Evolutionary conservation across 2,113 vertebrate species (phyloP).

Genomic region (Nibea albiflora): DNA sequence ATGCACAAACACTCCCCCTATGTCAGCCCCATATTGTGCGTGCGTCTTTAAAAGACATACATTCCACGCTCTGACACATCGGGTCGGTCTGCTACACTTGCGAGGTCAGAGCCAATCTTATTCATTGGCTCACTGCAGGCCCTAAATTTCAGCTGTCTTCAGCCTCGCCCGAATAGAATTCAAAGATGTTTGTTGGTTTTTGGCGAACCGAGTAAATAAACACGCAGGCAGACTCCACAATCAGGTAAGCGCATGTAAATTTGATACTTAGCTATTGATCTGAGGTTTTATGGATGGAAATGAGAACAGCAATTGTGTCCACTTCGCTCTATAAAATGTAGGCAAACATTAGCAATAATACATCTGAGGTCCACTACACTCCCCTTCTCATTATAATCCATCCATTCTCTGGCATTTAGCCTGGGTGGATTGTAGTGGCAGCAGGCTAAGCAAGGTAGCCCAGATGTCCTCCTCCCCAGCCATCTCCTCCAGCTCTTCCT

Average conservation of each 20-base stretch:
- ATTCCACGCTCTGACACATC: conserved; percentile 19
- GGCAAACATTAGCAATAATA: conserved; percentile 9
- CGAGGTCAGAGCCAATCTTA: conserved; percentile 13
- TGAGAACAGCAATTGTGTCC: not conserved
- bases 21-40: conserved; percentile 37
- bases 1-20: conserved; percentile 69
- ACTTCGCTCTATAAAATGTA: not conserved
- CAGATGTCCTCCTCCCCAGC: conserved; percentile 41
- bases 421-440: conserved; percentile 28
- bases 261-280: not conserved
- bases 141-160: not conserved
- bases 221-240: not conserved
- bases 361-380: not conserved
- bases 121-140: conserved; percentile 1
- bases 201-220: not conserved
- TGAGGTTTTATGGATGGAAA: not conserved
- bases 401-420: conserved; percentile 11
- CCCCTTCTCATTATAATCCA: conserved; percentile 3
- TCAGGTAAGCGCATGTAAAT: not conserved
- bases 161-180: not conserved
- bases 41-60: conserved; percentile 48
- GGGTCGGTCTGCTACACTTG: not conserved
- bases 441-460: conserved; percentile 26
- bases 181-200: not conserved
- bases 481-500: conserved; percentile 20